Evolutionary conservation across 2,888 invertebrate species (phyloP).

Genomic region (Merodon equestris): DNA sequence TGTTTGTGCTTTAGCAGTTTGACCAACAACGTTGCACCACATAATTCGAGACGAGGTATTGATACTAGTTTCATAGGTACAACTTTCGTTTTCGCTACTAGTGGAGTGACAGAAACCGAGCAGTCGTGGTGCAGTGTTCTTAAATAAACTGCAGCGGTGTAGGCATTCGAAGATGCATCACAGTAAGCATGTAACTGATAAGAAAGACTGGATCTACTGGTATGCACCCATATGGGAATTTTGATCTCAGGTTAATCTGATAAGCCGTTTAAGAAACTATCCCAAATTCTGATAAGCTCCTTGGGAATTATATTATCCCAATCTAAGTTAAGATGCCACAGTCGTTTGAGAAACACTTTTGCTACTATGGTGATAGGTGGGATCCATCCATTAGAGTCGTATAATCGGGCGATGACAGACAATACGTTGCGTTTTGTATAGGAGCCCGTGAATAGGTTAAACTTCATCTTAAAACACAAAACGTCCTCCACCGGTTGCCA

Average conservation of each 20-base stretch:
- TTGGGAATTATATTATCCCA: background rate
- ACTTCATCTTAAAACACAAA: background rate
- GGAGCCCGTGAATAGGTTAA: too few relatives aligned
- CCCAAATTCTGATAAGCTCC: background rate
- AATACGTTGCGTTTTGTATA: background rate
- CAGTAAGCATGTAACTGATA: too few relatives aligned
- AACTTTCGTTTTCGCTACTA: too few relatives aligned
- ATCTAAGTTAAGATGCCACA: background rate
- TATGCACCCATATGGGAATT: background rate
- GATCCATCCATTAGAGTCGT: slow-evolving; percentile 1
- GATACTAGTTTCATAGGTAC: too few relatives aligned
- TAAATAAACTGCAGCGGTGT: too few relatives aligned
- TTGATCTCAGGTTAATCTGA: background rate
- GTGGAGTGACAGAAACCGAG: too few relatives aligned
- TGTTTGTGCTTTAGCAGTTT: too few relatives aligned
- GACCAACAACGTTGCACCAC: too few relatives aligned
- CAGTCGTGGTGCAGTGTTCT: too few relatives aligned
- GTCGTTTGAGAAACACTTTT: background rate
- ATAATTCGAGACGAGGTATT: too few relatives aligned
- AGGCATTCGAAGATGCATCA: too few relatives aligned
- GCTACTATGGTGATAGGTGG: background rate
- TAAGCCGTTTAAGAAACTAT: background rate
- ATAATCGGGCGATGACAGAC: background rate
- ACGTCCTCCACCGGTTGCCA: background rate
- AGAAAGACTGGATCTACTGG: background rate